Conservation (phyloP, 2,888 invertebrate genomes). For the Nematopogon swammerdamellus region DNA sequence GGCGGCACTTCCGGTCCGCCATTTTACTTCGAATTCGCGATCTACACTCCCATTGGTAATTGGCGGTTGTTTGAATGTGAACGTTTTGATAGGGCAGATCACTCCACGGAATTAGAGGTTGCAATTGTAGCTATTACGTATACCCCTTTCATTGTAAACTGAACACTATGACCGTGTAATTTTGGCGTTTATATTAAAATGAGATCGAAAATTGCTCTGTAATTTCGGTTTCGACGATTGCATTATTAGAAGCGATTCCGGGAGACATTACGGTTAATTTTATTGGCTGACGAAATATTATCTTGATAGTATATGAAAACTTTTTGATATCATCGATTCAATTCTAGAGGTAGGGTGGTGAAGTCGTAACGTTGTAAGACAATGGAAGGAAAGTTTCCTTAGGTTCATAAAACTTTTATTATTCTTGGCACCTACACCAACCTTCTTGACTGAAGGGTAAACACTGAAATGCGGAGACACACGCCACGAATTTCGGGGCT, state of each 20-base stretch:
- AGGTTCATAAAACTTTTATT: too few species aligned
- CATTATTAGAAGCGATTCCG: not conserved
- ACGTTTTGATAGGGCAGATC: constrained; percentile 1
- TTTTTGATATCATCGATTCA: too few species aligned
- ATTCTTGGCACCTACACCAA: too few species aligned
- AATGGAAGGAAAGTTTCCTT: too few species aligned
- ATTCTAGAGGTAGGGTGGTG: too few species aligned
- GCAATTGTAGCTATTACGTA: not conserved
- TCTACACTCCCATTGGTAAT: constrained; percentile 6
- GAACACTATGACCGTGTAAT: not conserved
- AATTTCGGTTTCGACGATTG: not conserved
- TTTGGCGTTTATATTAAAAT: not conserved
- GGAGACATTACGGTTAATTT: not conserved
- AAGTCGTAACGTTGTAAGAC: too few species aligned
- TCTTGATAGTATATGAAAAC: too few species aligned
- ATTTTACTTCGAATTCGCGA: constrained; percentile 5
- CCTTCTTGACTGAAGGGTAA: too few species aligned
- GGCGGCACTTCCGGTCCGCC: constrained; percentile 12
- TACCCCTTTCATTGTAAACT: not conserved
- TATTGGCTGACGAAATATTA: not conserved
- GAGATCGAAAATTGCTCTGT: not conserved
- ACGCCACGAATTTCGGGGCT: too few species aligned
- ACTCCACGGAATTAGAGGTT: not conserved
- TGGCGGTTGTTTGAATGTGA: constrained; percentile 10
- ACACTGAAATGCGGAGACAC: too few species aligned